Evolutionary conservation across 2,113 vertebrate genomes (phyloP).

Genomic region (Antechinus stuartii): DNA sequence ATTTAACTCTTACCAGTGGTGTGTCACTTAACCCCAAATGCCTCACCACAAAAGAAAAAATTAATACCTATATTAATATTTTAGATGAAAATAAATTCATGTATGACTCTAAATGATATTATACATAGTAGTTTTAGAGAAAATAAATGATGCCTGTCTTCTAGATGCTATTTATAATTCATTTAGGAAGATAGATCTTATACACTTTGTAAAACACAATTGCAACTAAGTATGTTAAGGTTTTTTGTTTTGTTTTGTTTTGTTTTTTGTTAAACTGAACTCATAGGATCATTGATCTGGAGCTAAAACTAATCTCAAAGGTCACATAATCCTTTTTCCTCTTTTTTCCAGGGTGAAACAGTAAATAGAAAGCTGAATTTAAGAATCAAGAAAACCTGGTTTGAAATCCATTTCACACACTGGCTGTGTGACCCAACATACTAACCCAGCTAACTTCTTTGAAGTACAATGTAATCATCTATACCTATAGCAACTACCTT

Average conservation of each 20-base stretch:
- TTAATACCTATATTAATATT: not conserved
- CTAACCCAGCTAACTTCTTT: not conserved
- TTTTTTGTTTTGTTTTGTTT: not conserved
- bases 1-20: too few relatives aligned
- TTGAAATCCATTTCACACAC: not conserved
- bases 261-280: not conserved
- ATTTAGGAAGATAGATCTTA: not conserved
- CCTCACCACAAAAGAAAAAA: not conserved
- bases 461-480: not conserved
- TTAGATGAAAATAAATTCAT: not conserved
- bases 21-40: too few relatives aligned
- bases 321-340: not conserved
- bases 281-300: not conserved
- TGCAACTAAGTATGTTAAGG: not conserved
- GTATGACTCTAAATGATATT: not conserved
- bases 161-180: not conserved
- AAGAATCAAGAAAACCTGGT: not conserved
- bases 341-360: not conserved
- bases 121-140: not conserved
- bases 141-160: not conserved
- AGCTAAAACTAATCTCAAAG: not conserved
- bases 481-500: not conserved
- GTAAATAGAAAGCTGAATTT: not conserved
- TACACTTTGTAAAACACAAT: not conserved
- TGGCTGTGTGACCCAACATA: not conserved